These are phyloP conservation scores for Eupithecia inturbata DNA, from an alignment of 2,888 invertebrate genomes.

Conservation along the genomic window DNA sequence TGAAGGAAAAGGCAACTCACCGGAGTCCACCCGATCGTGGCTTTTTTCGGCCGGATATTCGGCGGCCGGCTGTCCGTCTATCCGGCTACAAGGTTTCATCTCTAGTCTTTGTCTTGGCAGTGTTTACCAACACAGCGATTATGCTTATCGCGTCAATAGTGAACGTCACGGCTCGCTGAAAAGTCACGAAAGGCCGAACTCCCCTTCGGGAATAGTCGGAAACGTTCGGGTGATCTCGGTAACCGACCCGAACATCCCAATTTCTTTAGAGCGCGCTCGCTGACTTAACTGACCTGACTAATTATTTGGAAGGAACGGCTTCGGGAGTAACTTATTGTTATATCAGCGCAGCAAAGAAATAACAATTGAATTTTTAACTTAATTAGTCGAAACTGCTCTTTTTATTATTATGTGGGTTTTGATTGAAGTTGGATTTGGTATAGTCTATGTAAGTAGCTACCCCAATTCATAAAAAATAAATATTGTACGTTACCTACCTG, in stretches of 20 bases:
- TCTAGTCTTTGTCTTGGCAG: background rate
- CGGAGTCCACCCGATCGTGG: too few relatives aligned
- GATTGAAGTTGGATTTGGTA: background rate
- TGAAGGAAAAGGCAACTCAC: too few relatives aligned
- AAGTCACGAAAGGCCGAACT: slow-evolving; percentile 71
- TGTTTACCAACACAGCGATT: slow-evolving; percentile 45
- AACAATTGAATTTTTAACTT: background rate
- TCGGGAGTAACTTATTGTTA: slow-evolving; percentile 50
- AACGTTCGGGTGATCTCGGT: slow-evolving; percentile 57
- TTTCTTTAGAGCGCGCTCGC: slow-evolving; percentile 60
- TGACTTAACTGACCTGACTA: slow-evolving; percentile 55
- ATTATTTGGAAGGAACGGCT: slow-evolving; percentile 63
- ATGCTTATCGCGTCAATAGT: slow-evolving; percentile 47
- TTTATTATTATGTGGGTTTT: background rate
- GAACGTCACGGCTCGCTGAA: slow-evolving; percentile 64
- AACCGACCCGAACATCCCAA: slow-evolving; percentile 58
- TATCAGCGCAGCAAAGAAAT: background rate
- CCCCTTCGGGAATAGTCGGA: slow-evolving; percentile 59
- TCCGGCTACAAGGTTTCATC: too few relatives aligned
- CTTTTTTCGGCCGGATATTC: too few relatives aligned
- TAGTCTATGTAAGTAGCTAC: background rate
- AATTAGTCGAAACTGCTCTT: background rate
- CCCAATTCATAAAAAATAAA: background rate
- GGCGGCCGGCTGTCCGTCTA: too few relatives aligned
- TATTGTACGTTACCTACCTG: background rate